These are phyloP conservation scores for Vanessa tameamea DNA, from an alignment of 1,140 invertebrate species.

Conservation along the genomic window DNA sequence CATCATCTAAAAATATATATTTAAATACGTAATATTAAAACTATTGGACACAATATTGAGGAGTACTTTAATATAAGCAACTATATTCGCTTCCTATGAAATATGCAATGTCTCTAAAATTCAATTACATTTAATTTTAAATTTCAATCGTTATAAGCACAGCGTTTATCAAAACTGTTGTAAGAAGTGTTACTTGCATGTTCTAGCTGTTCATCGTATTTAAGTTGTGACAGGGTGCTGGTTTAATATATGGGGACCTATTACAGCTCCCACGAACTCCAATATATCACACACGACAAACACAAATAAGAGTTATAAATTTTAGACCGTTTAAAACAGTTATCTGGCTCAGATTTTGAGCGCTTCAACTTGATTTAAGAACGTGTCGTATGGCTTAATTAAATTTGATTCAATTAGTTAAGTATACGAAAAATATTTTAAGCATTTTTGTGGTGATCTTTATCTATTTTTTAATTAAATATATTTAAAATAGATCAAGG, in stretches of 20 bases:
- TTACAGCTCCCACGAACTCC: constrained; percentile 48
- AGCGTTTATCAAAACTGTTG: background rate
- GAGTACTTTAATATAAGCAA: too few species aligned
- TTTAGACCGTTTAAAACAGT: constrained; percentile 49
- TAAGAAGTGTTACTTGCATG: background rate
- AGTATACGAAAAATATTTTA: background rate
- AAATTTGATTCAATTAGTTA: background rate
- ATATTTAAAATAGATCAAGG: too few species aligned
- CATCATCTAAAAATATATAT: too few species aligned
- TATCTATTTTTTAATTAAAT: too few species aligned
- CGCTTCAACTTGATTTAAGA: constrained; percentile 35
- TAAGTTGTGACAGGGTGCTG: constrained; percentile 41
- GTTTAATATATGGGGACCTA: constrained; percentile 49
- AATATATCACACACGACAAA: constrained; percentile 55
- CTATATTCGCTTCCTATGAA: too few species aligned
- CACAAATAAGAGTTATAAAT: constrained; percentile 58
- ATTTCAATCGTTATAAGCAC: too few species aligned
- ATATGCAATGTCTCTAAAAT: too few species aligned
- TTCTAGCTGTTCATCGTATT: background rate
- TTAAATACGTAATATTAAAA: too few species aligned
- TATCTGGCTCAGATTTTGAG: constrained; percentile 41
- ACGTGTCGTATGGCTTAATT: background rate
- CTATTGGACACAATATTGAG: too few species aligned
- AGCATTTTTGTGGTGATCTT: too few species aligned
- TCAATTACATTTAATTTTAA: too few species aligned